Conservation (phyloP, 2,113 vertebrate species). For the Elephas maximus region DNA sequence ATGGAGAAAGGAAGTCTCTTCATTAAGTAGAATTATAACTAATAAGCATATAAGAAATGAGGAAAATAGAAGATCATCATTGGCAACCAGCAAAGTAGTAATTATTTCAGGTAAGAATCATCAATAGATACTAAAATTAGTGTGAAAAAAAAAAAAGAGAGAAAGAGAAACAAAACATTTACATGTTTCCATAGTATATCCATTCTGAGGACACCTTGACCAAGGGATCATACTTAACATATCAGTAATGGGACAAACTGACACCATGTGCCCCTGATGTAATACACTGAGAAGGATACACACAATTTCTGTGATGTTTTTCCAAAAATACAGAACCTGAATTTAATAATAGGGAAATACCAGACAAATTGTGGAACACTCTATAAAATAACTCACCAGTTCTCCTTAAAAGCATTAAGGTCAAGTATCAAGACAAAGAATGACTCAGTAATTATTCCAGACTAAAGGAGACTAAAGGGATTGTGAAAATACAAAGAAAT, state of each 20-base stretch:
- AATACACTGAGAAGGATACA: neutral
- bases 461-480: neutral
- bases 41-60: neutral
- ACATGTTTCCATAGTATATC: neutral
- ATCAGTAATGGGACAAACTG: neutral
- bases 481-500: neutral
- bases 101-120: neutral
- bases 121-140: neutral
- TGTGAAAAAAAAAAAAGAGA: neutral
- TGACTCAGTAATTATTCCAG: neutral
- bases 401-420: neutral
- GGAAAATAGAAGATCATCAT: neutral
- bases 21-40: neutral
- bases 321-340: slow-evolving; percentile 34
- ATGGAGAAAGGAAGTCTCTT: neutral
- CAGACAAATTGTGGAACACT: neutral
- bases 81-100: neutral
- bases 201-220: neutral
- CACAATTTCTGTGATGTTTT: neutral
- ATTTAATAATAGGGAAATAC: slow-evolving; percentile 6
- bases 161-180: neutral
- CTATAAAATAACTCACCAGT: neutral
- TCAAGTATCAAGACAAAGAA: neutral
- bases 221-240: neutral
- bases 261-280: neutral